These are phyloP conservation scores for Carpatolechia fugitivella DNA, from an alignment of 2,888 invertebrate species.

Conservation along the genomic window DNA sequence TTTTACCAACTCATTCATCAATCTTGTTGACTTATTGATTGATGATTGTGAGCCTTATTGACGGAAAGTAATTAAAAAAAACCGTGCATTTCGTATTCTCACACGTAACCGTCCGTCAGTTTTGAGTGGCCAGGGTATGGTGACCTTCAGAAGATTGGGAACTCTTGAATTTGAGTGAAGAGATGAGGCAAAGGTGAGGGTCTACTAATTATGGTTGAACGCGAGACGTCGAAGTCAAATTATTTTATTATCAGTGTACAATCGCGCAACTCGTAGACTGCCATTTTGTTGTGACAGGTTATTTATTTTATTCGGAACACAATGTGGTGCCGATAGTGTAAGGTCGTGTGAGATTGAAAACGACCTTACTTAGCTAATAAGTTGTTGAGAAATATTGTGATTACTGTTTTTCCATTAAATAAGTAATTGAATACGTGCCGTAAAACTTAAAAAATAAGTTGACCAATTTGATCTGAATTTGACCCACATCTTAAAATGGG, in stretches of 20 bases:
- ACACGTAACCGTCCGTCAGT: slow-evolving; percentile 34
- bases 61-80: slow-evolving; percentile 73
- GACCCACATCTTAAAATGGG: too few relatives aligned
- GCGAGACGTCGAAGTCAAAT: slow-evolving; percentile 44
- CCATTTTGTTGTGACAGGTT: slow-evolving; percentile 55
- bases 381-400: slow-evolving; percentile 17
- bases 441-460: neutral
- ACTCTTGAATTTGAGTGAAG: slow-evolving; percentile 11
- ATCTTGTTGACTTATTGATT: slow-evolving; percentile 73
- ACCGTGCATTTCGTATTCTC: slow-evolving; percentile 44
- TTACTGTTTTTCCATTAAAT: slow-evolving; percentile 16
- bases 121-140: slow-evolving; percentile 30
- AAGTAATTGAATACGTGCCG: slow-evolving; percentile 14
- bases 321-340: slow-evolving; percentile 30
- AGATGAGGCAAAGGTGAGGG: slow-evolving; percentile 21
- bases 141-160: slow-evolving; percentile 27
- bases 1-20: slow-evolving; percentile 67
- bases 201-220: slow-evolving; percentile 37
- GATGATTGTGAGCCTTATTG: slow-evolving; percentile 62
- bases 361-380: slow-evolving; percentile 21
- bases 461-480: neutral
- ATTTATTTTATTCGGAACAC: slow-evolving; percentile 56
- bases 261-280: slow-evolving; percentile 43
- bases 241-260: slow-evolving; percentile 59
- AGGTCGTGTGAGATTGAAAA: slow-evolving; percentile 32